Evolutionary conservation across 37 sponge, comb jelly and placozoan species (phyloP).

Genomic region (Spongilla lacustris): DNA sequence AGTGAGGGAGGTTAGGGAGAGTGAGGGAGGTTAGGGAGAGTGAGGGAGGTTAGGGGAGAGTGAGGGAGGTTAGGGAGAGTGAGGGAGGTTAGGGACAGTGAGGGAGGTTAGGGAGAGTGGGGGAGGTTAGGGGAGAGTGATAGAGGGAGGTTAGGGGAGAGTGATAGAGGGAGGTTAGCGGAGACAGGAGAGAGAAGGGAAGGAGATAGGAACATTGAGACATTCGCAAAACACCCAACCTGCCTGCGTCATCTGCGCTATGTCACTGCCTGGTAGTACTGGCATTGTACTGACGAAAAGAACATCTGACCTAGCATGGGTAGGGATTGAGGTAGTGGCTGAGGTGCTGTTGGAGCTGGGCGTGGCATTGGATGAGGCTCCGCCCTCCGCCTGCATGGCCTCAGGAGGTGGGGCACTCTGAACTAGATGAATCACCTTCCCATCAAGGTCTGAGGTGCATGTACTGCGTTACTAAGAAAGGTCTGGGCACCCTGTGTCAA

Average conservation of each 20-base stretch:
- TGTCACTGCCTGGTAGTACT: slow-evolving; percentile 3
- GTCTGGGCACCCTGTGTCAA: not conserved
- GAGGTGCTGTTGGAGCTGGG: not conserved
- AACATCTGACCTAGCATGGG: not conserved
- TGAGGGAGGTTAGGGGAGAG: not conserved
- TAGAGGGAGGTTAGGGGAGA: too few relatives aligned
- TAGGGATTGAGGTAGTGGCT: not conserved
- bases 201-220: not conserved
- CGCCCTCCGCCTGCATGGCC: not conserved
- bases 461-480: not conserved
- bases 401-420: slow-evolving; percentile 33
- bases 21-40: not conserved
- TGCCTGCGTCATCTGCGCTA: not conserved
- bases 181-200: not conserved
- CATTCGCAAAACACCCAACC: not conserved
- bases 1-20: not conserved
- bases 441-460: not conserved
- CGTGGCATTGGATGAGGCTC: not conserved
- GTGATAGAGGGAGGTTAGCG: not conserved
- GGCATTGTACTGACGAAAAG: slow-evolving; percentile 21
- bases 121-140: not conserved
- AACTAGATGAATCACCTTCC: slow-evolving; percentile 40
- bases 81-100: not conserved
- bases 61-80: not conserved
- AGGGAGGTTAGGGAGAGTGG: not conserved